Conservation (phyloP, 1,140 invertebrate species). For the Sitodiplosis mosellana region DNA sequence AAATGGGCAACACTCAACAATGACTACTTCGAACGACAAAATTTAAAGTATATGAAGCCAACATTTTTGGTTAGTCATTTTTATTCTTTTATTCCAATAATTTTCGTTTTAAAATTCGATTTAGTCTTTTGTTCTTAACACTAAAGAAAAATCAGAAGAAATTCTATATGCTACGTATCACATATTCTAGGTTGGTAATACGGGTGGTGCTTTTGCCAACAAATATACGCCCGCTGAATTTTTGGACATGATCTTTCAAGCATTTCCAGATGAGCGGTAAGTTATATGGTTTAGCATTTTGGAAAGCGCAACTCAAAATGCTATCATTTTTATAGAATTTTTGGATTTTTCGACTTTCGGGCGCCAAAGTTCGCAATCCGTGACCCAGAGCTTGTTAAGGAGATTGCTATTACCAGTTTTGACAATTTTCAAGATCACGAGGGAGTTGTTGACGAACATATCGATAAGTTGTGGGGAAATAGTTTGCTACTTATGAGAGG, state of each 20-base stretch:
- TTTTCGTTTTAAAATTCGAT: no score
- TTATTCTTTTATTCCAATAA: no score
- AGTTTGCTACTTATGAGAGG: constrained; percentile 28
- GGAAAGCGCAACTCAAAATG: no score
- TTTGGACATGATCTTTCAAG: no score
- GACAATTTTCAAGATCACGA: constrained; percentile 15
- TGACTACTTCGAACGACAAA: constrained; percentile 7
- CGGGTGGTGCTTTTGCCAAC: no score
- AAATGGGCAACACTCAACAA: constrained; percentile 1
- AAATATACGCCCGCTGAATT: no score
- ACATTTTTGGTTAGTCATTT: no score
- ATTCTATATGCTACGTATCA: no score
- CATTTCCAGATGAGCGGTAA: neutral
- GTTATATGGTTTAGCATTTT: no score
- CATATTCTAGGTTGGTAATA: no score
- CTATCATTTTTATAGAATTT: constrained; percentile 16
- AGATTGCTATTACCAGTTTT: constrained; percentile 26
- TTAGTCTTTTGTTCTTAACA: no score
- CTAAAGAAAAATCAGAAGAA: no score
- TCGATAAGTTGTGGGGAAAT: constrained; percentile 22
- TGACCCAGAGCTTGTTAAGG: constrained; percentile 23
- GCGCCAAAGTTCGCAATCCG: constrained; percentile 16
- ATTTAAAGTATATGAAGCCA: constrained; percentile 3
- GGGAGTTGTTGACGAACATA: constrained; percentile 7
- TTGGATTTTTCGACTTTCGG: constrained; percentile 19